Conservation (phyloP, 2,888 invertebrate species). For the Drosophila borealis region DNA sequence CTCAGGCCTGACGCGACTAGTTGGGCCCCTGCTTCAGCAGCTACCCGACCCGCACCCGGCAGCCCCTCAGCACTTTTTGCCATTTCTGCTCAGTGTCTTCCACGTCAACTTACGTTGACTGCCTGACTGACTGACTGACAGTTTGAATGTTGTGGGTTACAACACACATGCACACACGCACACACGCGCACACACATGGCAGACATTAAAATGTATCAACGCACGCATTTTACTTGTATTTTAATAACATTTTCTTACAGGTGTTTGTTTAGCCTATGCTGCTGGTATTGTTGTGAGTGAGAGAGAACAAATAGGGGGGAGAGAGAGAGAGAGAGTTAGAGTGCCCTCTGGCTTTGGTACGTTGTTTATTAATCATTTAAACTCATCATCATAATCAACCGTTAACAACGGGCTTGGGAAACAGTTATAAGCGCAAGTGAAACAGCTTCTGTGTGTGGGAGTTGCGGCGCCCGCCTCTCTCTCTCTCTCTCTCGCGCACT, state of each 20-base stretch:
- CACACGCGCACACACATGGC: constrained; percentile 19
- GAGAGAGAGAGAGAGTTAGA: constrained; percentile 3
- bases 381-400: constrained; percentile 80
- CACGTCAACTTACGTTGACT: constrained; percentile 60
- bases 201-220: constrained; percentile 55
- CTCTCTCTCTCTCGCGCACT: constrained; percentile 19
- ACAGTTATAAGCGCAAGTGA: constrained; percentile 77
- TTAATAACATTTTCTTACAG: constrained; percentile 47
- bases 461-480: constrained; percentile 20
- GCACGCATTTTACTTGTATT: constrained; percentile 62
- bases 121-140: constrained; percentile 69
- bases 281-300: not conserved
- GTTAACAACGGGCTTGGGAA: constrained; percentile 79
- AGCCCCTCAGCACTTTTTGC: constrained; percentile 47
- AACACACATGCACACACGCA: constrained; percentile 31
- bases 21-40: constrained; percentile 27
- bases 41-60: constrained; percentile 1
- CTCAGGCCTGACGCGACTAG: constrained; percentile 80
- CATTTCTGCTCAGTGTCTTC: constrained; percentile 64
- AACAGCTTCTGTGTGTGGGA: constrained; percentile 58
- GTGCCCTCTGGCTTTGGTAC: constrained; percentile 54
- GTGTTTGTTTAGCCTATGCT: constrained; percentile 46
- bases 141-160: constrained; percentile 57
- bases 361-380: constrained; percentile 82
- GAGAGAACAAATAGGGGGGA: not conserved